Percentiles rank a stretch among this genome's conserved stretches.
Conservation (phyloP, 2,113 vertebrate genomes). For the Ctenodactylus gundi region DNA sequence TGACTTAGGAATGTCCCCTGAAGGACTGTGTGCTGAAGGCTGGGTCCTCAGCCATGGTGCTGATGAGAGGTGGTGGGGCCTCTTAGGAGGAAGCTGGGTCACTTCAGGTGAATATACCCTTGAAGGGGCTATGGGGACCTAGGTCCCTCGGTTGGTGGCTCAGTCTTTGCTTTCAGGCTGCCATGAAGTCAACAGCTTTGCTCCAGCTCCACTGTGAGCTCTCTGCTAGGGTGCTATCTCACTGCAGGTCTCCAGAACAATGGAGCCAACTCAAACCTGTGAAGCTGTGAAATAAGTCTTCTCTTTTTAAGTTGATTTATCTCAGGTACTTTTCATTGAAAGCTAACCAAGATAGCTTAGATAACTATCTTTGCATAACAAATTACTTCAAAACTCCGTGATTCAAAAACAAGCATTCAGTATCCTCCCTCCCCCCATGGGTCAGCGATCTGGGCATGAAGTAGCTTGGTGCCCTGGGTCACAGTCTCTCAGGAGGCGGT, state of each 20-base stretch:
- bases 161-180: not conserved
- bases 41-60: not conserved
- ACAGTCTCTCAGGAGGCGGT: not conserved
- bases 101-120: not conserved
- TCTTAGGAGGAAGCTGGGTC: not conserved
- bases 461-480: not conserved
- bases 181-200: not conserved
- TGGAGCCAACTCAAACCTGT: not conserved
- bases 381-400: not conserved
- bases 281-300: not conserved
- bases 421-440: not conserved
- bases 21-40: not conserved
- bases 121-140: not conserved
- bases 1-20: not conserved
- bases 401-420: not conserved
- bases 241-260: not conserved
- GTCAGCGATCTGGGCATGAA: not conserved
- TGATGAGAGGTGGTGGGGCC: not conserved
- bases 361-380: not conserved
- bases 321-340: not conserved
- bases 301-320: not conserved
- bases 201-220: too few species aligned
- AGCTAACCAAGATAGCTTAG: not conserved
- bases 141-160: not conserved
- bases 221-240: not conserved